Base-by-base conservation (phyloP, 2,113 vertebrate genomes). In the Platichthys stellatus region DNA sequence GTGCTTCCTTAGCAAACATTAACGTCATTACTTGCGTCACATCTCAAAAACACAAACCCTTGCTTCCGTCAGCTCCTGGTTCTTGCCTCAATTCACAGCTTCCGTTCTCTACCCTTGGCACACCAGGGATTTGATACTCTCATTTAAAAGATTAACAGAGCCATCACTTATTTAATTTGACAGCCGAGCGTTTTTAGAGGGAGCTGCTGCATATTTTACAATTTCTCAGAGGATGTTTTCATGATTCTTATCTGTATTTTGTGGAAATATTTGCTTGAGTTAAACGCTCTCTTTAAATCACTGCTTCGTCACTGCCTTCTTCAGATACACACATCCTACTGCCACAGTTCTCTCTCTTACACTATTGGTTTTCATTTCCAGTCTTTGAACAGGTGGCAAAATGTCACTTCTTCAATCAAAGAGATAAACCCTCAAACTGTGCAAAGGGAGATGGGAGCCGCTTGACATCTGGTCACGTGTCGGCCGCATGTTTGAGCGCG, bases 341-440 rank as follows among this genome's bases (percentile, higher is more conserved):
- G 7, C 31, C 74, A 83, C n/a, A 51, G 56, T 63, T 38, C 54
- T 12, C 54, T 12, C 13, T 20, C 71, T 68, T 28, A 68, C 31
- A 18, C 53, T 45, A 58, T 35, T 63, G 63, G 60, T 67, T 60
- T 70, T 54, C 12, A 61, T 63, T 24, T 53, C 7, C 24, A 28
- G 4, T 28, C 17, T 51, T 13, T 88, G 76, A 89, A 83, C 89
- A 88, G 79, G 84, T 86, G 86, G 84, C 56, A 63, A 72, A 77
- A 60, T 80, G 82, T 74, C 21, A 82, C 72, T 83, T 72, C 54
- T 53, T 69, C 76, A 78, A 74, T 78, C 74, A 83, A 67, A 86
- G 73, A 82, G 58, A 88, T 68, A 72, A 88, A 85, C 31, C 69
- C 58, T 54, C 51, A 21, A 53, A 53, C 51, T 75, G 70, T 23